phyloP scores from a whole-genome alignment of 2,888 invertebrate species.

The Eupithecia pulchellata region DNA sequence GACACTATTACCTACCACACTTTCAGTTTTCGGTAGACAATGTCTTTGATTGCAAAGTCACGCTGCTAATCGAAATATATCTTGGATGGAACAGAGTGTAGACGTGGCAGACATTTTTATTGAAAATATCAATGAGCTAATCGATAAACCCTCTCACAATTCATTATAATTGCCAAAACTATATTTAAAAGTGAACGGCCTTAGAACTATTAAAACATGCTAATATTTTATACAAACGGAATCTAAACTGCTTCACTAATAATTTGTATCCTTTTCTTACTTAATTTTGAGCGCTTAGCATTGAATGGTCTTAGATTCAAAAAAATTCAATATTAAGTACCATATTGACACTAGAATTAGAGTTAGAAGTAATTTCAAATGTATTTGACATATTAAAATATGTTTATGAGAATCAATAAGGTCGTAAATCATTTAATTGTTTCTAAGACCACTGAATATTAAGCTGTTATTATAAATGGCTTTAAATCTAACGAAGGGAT shows the following conservation, averaged over 20 bases:
- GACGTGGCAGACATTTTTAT: not conserved
- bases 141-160: not conserved
- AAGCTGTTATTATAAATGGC: constrained; percentile 11
- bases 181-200: constrained; percentile 30
- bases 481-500: constrained; percentile 7
- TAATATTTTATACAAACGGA: constrained; percentile 35
- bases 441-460: constrained; percentile 10
- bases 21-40: too few species aligned
- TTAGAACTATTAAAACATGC: constrained; percentile 32
- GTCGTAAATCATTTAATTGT: not conserved
- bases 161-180: constrained; percentile 17
- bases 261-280: constrained; percentile 15
- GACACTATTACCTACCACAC: too few species aligned
- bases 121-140: not conserved
- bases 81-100: not conserved
- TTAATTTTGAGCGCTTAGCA: constrained; percentile 4
- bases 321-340: not conserved
- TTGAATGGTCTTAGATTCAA: constrained; percentile 12
- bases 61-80: not conserved
- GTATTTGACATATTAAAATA: not conserved
- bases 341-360: not conserved
- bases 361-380: too few species aligned
- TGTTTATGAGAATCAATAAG: not conserved
- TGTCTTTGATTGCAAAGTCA: too few species aligned
- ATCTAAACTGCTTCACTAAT: constrained; percentile 27